Percentiles rank a stretch among this genome's conserved stretches.
Conservation (phyloP, 2,113 vertebrate genomes). For the Ptyas mucosa region DNA sequence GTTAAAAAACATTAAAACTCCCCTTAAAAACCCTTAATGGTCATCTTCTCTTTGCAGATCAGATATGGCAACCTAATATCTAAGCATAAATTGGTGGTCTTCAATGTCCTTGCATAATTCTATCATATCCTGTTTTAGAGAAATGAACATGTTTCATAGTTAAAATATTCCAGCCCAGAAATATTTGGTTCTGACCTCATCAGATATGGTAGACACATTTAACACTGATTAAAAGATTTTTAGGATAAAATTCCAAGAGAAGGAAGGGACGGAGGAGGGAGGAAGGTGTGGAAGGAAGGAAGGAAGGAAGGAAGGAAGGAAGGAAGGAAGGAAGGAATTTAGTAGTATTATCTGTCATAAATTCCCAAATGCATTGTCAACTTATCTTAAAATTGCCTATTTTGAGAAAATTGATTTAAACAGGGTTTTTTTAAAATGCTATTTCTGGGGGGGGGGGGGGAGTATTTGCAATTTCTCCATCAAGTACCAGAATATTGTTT, state of each 20-base stretch:
- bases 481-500: neutral
- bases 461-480: neutral
- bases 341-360: neutral
- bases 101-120: neutral
- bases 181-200: neutral
- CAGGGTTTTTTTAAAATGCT: neutral
- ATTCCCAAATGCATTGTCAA: neutral
- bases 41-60: neutral
- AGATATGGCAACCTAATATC: neutral
- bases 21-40: no score
- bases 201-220: neutral
- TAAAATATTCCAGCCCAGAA: neutral
- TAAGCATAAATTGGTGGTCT: neutral
- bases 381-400: neutral
- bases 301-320: no score
- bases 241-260: neutral
- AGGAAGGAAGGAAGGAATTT: neutral
- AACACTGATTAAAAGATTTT: neutral
- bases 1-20: no score
- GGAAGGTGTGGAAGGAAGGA: no score
- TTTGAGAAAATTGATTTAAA: neutral
- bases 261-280: no score
- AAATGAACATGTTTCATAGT: neutral
- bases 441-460: no score
- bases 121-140: neutral